Conservation (phyloP, 2,888 invertebrate species). For the Empis livida region DNA sequence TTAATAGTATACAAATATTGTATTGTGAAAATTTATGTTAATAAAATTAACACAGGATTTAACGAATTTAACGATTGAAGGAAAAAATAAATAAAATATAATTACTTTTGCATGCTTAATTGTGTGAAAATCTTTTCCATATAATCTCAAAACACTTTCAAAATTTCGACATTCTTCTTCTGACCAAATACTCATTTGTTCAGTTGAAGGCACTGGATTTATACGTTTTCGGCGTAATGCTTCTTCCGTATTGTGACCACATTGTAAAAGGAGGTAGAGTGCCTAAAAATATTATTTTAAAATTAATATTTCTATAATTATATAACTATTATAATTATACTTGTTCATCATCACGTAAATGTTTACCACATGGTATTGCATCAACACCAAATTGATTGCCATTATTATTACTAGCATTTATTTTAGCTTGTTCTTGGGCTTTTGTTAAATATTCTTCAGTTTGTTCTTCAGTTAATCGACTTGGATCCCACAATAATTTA, state of each 20-base stretch:
- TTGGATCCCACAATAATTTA: constrained; percentile 86
- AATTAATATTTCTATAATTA: background rate
- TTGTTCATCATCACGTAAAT: constrained; percentile 76
- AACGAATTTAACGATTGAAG: too few species aligned
- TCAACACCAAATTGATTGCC: constrained; percentile 24
- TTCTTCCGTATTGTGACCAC: constrained; percentile 91
- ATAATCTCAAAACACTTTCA: constrained; percentile 84
- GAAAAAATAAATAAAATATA: background rate
- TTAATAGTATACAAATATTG: too few species aligned
- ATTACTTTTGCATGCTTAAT: constrained; percentile 80
- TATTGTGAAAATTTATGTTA: too few species aligned
- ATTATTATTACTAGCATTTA: constrained; percentile 10
- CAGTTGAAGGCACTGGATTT: constrained; percentile 50
- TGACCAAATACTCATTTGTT: constrained; percentile 82
- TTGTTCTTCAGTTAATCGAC: constrained; percentile 51
- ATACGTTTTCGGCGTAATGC: constrained; percentile 69
- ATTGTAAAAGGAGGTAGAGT: constrained; percentile 77
- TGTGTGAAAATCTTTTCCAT: constrained; percentile 91
- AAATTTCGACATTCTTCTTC: constrained; percentile 96
- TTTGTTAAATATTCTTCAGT: constrained; percentile 67
- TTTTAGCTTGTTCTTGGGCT: constrained; percentile 19
- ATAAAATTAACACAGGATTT: too few species aligned
- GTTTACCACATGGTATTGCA: constrained; percentile 50
- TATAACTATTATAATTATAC: constrained; percentile 7
- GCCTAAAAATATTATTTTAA: constrained; percentile 38